These are phyloP conservation scores for Drosophila sucinea DNA, from an alignment of 1,140 invertebrate species.

Conservation along the genomic window DNA sequence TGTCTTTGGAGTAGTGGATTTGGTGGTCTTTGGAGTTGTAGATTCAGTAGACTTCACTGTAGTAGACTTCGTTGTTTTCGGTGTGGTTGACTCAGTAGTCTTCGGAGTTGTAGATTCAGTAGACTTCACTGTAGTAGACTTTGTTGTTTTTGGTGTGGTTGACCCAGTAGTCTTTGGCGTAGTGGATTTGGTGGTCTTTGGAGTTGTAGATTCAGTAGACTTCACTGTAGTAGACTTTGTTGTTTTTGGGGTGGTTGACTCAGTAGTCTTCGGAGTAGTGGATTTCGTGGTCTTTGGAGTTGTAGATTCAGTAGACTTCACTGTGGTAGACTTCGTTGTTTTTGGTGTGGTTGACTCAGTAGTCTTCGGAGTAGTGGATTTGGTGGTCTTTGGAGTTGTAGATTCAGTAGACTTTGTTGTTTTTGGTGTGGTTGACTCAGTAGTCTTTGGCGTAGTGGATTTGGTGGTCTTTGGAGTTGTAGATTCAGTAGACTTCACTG, in stretches of 20 bases:
- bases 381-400: not conserved
- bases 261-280: not conserved
- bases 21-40: constrained; percentile 16
- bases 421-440: not conserved
- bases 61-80: not conserved
- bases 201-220: constrained; percentile 5
- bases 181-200: not conserved
- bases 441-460: constrained; percentile 11
- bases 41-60: constrained; percentile 5
- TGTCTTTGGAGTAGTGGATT: not conserved
- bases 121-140: not conserved
- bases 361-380: constrained; percentile 1
- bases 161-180: constrained; percentile 2
- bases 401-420: not conserved
- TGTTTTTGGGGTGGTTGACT: not conserved
- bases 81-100: constrained; percentile 4
- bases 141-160: not conserved
- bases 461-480: not conserved
- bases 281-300: not conserved
- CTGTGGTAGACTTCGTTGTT: not conserved
- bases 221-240: not conserved
- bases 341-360: not conserved
- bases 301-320: not conserved
- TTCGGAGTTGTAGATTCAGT: constrained; percentile 19
- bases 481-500: not conserved